Evolutionary conservation across 2,113 vertebrate genomes (phyloP).

Genomic region (Petrocephalus microphthalmus): DNA sequence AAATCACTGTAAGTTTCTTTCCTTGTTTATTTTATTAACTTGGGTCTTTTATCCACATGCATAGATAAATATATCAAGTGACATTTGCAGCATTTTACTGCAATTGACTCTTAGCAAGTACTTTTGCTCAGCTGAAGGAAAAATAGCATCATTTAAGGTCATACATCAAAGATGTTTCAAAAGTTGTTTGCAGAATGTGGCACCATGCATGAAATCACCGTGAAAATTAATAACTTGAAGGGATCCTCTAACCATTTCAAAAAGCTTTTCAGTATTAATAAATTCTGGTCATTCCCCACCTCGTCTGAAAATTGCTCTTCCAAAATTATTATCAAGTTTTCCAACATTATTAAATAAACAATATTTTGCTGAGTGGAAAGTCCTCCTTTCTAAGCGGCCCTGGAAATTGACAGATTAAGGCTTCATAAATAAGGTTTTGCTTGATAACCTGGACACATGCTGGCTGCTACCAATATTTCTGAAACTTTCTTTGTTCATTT

Average conservation of each 20-base stretch:
- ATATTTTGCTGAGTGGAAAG: background rate
- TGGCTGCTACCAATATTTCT: background rate
- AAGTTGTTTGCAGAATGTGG: background rate
- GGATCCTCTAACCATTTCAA: background rate
- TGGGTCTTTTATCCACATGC: background rate
- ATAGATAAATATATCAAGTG: background rate
- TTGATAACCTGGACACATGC: background rate
- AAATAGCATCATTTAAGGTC: slow-evolving; percentile 24
- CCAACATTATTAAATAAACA: background rate
- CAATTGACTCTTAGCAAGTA: background rate
- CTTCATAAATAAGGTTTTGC: background rate
- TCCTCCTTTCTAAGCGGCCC: background rate
- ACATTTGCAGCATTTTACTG: background rate
- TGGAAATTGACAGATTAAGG: background rate
- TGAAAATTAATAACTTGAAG: slow-evolving; percentile 5
- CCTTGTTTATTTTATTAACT: background rate
- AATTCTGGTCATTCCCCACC: background rate
- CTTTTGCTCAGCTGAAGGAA: background rate
- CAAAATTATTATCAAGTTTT: background rate
- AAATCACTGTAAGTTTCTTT: slow-evolving; percentile 85
- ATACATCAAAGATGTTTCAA: slow-evolving; percentile 30
- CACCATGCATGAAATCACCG: slow-evolving; percentile 8
- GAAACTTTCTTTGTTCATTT: background rate
- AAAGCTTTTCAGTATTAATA: background rate
- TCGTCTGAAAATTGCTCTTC: background rate